These are phyloP conservation scores for Sardina pilchardus DNA, from an alignment of 2,113 vertebrate species.

Conservation along the genomic window DNA sequence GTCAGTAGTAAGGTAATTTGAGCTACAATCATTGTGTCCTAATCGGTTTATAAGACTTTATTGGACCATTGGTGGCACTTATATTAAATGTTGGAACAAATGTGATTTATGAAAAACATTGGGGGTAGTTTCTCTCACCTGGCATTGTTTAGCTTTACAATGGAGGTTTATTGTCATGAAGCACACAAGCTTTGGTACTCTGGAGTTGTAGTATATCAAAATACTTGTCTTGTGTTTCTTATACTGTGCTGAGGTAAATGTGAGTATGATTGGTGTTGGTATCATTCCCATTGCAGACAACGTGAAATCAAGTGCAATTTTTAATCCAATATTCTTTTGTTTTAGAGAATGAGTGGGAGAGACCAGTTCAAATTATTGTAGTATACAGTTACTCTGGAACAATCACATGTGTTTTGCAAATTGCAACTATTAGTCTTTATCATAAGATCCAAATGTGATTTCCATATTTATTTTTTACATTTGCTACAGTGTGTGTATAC, in stretches of 20 bases:
- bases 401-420: conserved; percentile 40
- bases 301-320: neutral
- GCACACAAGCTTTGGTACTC: neutral
- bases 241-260: neutral
- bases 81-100: neutral
- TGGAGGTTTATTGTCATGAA: neutral
- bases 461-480: conserved; percentile 11
- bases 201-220: neutral
- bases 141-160: neutral
- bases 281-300: neutral
- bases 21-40: neutral
- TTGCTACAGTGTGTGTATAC: conserved; percentile 12
- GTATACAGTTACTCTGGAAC: conserved; percentile 17
- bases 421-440: conserved; percentile 29
- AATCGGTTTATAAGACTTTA: neutral
- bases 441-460: neutral
- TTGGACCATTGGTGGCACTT: neutral
- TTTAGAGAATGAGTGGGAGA: neutral
- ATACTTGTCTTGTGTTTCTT: neutral
- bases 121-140: neutral
- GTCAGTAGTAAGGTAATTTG: neutral
- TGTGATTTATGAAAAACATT: neutral
- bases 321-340: neutral
- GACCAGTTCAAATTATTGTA: neutral
- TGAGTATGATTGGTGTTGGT: neutral